These are phyloP conservation scores for Istiophorus platypterus DNA, from an alignment of 2,113 vertebrate genomes.

Conservation along the genomic window DNA sequence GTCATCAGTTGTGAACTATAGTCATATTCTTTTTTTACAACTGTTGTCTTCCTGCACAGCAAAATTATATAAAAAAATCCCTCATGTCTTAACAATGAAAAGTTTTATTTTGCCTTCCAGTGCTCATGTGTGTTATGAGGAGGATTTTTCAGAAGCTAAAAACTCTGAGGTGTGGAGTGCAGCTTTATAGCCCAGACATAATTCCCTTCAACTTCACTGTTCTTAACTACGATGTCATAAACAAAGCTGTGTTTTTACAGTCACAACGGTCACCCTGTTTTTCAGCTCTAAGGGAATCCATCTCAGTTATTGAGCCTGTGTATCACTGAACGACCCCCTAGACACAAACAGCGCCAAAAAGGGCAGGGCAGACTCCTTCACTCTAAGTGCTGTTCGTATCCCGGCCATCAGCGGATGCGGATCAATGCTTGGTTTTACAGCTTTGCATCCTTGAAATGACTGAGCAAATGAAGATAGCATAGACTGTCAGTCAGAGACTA, in stretches of 20 bases:
- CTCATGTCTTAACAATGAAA: neutral
- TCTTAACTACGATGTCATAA: constrained; percentile 26
- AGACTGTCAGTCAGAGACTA: constrained; percentile 66
- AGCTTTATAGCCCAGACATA: neutral
- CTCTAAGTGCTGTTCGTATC: constrained; percentile 77
- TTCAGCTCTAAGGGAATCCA: constrained; percentile 23
- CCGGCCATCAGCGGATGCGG: constrained; percentile 69
- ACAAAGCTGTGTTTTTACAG: constrained; percentile 29
- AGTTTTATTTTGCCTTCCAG: no score
- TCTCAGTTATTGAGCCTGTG: constrained; percentile 13
- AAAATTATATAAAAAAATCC: constrained; percentile 4
- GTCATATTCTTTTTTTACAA: constrained; percentile 27
- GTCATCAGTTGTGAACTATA: constrained; percentile 73
- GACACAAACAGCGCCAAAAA: constrained; percentile 60
- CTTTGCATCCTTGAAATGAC: constrained; percentile 73
- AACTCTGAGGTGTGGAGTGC: neutral
- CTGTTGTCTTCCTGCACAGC: constrained; percentile 2
- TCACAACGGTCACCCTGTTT: neutral
- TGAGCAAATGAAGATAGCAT: constrained; percentile 59
- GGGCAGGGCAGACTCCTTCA: constrained; percentile 67
- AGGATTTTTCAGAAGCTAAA: neutral
- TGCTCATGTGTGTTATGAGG: neutral
- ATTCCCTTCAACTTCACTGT: neutral
- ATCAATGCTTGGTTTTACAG: constrained; percentile 79
- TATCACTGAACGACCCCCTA: constrained; percentile 7